phyloP scores from a whole-genome alignment of 2,113 vertebrate species.

The Procavia capensis region DNA sequence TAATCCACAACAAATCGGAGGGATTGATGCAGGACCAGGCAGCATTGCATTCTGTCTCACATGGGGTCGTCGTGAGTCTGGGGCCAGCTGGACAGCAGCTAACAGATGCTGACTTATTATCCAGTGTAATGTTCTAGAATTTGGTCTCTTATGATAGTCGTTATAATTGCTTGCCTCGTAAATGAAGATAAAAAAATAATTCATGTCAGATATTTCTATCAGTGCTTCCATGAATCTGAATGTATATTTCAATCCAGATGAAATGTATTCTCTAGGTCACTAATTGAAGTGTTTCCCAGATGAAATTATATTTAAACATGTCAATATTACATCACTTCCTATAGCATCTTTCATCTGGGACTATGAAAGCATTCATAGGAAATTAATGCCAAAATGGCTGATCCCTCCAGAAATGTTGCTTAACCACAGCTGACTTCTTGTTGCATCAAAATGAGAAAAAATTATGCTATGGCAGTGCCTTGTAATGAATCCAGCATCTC shows the following conservation, averaged over 20 bases:
- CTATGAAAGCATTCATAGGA: not conserved
- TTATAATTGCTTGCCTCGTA: not conserved
- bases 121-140: not conserved
- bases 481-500: conserved; percentile 41
- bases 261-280: not conserved
- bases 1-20: not conserved
- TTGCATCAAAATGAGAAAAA: conserved; percentile 20
- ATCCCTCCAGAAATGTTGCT: conserved; percentile 55
- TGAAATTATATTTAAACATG: conserved; percentile 45
- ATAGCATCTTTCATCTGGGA: conserved; percentile 30
- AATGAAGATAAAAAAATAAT: not conserved
- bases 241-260: not conserved
- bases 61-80: not conserved
- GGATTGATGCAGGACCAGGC: not conserved
- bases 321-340: not conserved
- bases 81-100: not conserved
- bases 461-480: not conserved
- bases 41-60: not conserved
- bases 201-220: not conserved
- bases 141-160: not conserved
- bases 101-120: not conserved
- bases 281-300: not conserved
- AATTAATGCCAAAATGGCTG: conserved; percentile 27
- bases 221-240: not conserved
- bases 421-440: conserved; percentile 39